Evolutionary conservation across 2,797 vertebrate species (phyloP), one percentile per base, ranked within the genome.

Genomic region (Falco novaeseelandiae): DNA sequence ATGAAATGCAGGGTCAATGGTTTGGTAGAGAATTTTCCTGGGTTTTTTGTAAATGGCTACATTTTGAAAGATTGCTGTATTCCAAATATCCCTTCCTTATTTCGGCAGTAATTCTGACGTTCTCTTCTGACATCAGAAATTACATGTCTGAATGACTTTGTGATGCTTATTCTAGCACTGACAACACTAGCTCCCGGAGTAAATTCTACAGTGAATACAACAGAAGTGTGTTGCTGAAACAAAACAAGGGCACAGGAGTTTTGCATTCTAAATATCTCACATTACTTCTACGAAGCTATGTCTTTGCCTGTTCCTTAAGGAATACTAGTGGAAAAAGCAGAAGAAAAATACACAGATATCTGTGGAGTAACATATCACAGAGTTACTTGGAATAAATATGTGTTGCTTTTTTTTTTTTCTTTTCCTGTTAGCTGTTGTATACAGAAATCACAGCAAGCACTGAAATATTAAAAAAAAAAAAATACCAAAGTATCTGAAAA

Each of bases 71-170:
- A 57, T 42, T 89, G 36, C 85, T 51, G 2, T 93, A 54, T 93
- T 95, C 78, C 76, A 63, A 93, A 96, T 96, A 83, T 46, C 13
- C 13, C 25, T 94, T 92, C 83, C 66, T 85, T 51, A 76, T 95
- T 96, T 96, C 81, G 95, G 66, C 29, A 85, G 23, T 85, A 96
- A 81, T 93, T 95, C 91, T 96, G 82, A 83, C 15, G 82, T 96
- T 95, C 71, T 91, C 46, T 91, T 95, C 92, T 96, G 96, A 96
- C 94, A 97, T 97, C 92, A 97, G 89, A 96, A 90, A 95, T 95
- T 90, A 83, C 69, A 83, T 89, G 83, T 90, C 36, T 94, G 91
- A 76, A 67, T 96, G 89, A 94, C 70, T 87, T 94, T 93, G 36
- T 89, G 78, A 52, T 82, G 91, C 76, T 95, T 96, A 86, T 97